Conservation (phyloP, 2,797 vertebrate species). For the Lindbergichthys nudifrons region DNA sequence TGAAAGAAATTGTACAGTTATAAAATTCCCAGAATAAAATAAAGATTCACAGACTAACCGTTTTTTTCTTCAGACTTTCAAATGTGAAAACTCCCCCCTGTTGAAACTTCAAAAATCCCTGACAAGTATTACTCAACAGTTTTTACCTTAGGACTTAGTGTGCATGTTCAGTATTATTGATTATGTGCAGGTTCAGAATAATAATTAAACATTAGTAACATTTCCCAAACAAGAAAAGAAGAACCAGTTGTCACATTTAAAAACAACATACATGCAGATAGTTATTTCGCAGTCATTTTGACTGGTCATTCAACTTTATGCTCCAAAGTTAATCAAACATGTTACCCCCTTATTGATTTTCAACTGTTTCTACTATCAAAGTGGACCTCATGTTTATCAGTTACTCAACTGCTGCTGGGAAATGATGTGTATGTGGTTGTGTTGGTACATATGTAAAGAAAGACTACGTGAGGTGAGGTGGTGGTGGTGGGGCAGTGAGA, state of each 20-base stretch:
- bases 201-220: not conserved
- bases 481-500: not conserved
- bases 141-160: not conserved
- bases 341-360: constrained; percentile 55
- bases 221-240: not conserved
- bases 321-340: not conserved
- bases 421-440: constrained; percentile 29
- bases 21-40: not conserved
- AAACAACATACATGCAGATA: not conserved
- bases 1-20: not conserved
- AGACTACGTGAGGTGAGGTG: too few species aligned
- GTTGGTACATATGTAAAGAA: constrained; percentile 15
- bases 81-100: not conserved
- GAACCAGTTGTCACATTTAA: not conserved
- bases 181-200: not conserved
- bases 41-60: not conserved
- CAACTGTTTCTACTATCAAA: constrained; percentile 33
- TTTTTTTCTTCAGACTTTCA: too few species aligned
- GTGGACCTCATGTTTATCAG: constrained; percentile 4
- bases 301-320: not conserved
- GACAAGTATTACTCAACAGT: not conserved
- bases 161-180: not conserved
- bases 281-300: not conserved
- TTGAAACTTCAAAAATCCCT: constrained; percentile 17
- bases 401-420: constrained; percentile 67